Base-by-base conservation (phyloP, 2,888 invertebrate species). In the Neelides folsomi region DNA sequence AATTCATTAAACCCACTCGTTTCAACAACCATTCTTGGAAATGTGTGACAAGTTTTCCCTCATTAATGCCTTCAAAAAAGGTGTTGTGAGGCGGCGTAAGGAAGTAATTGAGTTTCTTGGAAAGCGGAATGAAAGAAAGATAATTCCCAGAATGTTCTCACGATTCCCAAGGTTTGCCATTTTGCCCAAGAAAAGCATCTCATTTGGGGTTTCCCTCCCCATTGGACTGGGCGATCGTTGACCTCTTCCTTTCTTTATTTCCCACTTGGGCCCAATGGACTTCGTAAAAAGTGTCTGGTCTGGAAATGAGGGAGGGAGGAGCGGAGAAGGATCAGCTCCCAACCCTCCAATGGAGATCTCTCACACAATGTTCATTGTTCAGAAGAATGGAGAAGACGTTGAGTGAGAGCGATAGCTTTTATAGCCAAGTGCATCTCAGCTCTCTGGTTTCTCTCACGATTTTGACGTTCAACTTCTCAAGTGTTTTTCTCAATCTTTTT, bases 321-420 rank as follows among this genome's bases (percentile, higher is more conserved):
- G 19, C n/a, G 12, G 12, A 19, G 42, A 16, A 37, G 39, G 47
- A 50, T 43, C 18, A 19, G 5, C 12, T 19, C 8, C 15, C 13
- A 37, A 34, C 18, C 42, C 40, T 43, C 20, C 27, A 37, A 49
- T 35, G 36, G 19, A 43, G 19, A 35, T 43, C 35, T 49, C 18
- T 35, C 36, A 37, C 52, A 58, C 55, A 53, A 55, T 52, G 53
- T 52, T 52, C 50, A 52, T 51, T 53, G 53, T 51, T 53, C 47
- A 50, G 38, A 50, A 37, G 37, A 49, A 47, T 49, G 34, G 38
- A 45, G 20, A 27, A 47, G 20, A 12, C 16, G 39, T 48, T 42
- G 42, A 47, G 46, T 52, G 47, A 49, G 48, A 51, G 47, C 16
- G 44, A 52, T 47, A 49, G 47, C 49, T 53, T 53, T 50, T 39